Percentiles rank a stretch among this genome's conserved stretches.
Conservation (phyloP, 2,888 invertebrate species). For the Polyploca ridens region DNA sequence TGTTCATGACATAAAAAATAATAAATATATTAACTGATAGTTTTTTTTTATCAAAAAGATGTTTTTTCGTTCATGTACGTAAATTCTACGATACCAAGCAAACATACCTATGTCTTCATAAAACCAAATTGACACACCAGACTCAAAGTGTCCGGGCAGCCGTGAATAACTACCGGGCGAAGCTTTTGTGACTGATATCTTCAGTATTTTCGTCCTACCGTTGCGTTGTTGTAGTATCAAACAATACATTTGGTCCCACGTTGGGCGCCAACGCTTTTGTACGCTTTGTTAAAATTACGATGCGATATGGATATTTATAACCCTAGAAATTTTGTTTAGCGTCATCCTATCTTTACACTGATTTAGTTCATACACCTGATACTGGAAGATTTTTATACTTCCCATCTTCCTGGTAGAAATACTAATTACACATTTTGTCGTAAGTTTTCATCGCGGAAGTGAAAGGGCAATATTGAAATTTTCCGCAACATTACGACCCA, state of each 20-base stretch:
- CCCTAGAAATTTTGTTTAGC: no score
- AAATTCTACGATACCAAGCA: background rate
- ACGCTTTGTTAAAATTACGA: background rate
- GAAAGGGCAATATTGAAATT: background rate
- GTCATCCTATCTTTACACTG: no score
- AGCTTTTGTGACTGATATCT: constrained; percentile 10
- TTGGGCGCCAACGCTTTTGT: constrained; percentile 11
- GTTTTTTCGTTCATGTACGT: background rate
- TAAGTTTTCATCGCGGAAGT: background rate
- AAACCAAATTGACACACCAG: background rate
- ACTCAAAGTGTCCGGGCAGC: background rate
- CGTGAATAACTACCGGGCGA: constrained; percentile 2
- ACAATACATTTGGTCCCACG: constrained; percentile 6
- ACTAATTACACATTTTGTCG: no score
- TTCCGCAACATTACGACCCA: background rate
- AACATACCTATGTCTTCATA: background rate
- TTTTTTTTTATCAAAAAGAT: no score
- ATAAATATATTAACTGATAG: no score
- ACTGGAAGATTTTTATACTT: no score
- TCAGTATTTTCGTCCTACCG: background rate
- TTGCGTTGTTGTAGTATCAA: background rate
- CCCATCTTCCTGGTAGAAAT: no score
- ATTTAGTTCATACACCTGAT: no score
- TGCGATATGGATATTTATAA: background rate
- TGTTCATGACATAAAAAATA: background rate